phyloP scores from a whole-genome alignment of 2,113 vertebrate genomes.

The Microcebus ravelobensis region DNA sequence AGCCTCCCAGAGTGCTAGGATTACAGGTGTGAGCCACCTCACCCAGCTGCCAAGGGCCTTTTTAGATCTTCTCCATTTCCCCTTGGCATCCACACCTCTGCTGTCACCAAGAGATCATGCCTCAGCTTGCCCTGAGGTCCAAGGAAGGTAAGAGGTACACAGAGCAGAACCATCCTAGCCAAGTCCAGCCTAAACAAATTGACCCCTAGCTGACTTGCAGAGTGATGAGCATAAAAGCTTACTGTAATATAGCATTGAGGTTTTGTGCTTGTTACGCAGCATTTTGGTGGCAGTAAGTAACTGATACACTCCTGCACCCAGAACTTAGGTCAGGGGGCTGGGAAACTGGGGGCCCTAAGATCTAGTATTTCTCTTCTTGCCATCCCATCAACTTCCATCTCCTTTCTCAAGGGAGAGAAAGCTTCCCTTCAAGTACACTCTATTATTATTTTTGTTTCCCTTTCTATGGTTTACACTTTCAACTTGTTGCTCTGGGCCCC shows the following conservation, averaged over 20 bases:
- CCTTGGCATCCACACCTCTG: not conserved
- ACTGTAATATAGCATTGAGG: not conserved
- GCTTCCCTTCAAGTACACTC: not conserved
- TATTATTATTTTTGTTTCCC: not conserved
- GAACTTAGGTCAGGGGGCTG: not conserved
- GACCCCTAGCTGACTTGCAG: not conserved
- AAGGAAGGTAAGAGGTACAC: not conserved
- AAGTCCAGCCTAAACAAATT: not conserved
- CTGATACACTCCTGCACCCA: fast-evolving
- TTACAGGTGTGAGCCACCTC: too few species aligned
- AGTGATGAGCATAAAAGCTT: not conserved
- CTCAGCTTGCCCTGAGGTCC: not conserved
- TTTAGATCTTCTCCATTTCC: not conserved
- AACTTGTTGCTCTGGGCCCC: not conserved
- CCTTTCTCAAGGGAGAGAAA: not conserved
- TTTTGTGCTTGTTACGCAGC: not conserved
- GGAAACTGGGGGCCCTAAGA: not conserved
- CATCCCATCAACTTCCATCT: not conserved
- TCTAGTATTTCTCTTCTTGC: not conserved
- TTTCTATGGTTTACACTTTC: not conserved
- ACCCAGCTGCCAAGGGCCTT: not conserved
- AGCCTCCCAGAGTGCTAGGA: too few species aligned
- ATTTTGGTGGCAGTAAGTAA: not conserved
- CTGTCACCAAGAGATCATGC: not conserved
- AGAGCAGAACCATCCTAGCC: not conserved